Base-by-base conservation (phyloP, 92 coral and sea anemone genomes). In the Diadumene lineata region DNA sequence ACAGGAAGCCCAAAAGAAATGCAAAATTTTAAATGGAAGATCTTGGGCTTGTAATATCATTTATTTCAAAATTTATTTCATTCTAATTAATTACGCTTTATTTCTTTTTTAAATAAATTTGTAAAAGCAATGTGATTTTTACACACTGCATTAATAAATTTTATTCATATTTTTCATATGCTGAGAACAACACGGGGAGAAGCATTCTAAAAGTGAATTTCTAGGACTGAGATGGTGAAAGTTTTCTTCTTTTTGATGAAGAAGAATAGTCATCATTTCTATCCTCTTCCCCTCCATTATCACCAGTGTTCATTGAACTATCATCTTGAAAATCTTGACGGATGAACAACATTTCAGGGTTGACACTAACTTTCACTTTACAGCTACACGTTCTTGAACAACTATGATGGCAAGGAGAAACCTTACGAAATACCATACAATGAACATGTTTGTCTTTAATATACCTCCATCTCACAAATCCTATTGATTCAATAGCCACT, bases 351-450 rank as follows among this genome's bases (percentile, higher is more conserved):
- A 92, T 84, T 25, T 89, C 86, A 23, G 96, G 90, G 25, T 38
- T 60, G 1, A 76, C 89, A 7, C 26, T 73, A 7, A 70, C 57
- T 75, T 75, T 53, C 38, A 31, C 76, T 21, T 77, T 65, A 24
- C 69, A 64, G 31, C 68, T 44, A 74, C 75, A 64, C 0, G 73
- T 65, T 64, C 23, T 62, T 1, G 66, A 72, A 25, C 77, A 69
- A 75, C 72, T 38, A 23, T 58, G 70, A 50, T 87, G 92, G 79
- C 98, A 94, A 0, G 84, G 88, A 1, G 91, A 80, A 23, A 88
- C 88, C 73, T 94, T 94, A 53, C 98, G 90, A 55, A 94, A 94
- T 28, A 89, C 98, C 98, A 94, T 92, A 43, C 96, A 94, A 66
- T 94, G 98, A 11, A 92, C 85, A 73, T 94, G 98, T 6, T 81